Percentiles rank a stretch among this genome's conserved stretches.
Evolutionary conservation across 1,140 invertebrate species (phyloP).

Genomic region (Anastrepha obliqua): DNA sequence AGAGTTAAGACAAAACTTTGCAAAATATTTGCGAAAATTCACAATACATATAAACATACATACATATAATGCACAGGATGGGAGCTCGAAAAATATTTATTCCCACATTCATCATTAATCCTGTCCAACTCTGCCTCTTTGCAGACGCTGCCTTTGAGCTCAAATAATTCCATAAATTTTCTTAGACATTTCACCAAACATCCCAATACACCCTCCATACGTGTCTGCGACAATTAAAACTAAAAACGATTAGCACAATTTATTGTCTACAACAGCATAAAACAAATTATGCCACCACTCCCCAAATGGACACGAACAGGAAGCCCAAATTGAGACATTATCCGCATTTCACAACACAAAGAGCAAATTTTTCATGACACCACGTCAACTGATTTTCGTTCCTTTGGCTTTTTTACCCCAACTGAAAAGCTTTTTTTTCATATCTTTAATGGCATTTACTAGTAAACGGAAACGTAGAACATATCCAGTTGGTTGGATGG

Average conservation of each 20-base stretch:
- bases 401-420: not conserved
- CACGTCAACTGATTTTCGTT: constrained; percentile 25
- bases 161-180: no score
- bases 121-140: no score
- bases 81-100: no score
- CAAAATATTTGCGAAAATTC: no score
- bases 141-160: no score
- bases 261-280: constrained; percentile 27
- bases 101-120: no score
- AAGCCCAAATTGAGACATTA: constrained; percentile 49
- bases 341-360: constrained; percentile 45
- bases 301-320: constrained; percentile 21
- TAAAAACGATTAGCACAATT: constrained; percentile 41
- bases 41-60: no score
- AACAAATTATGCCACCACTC: constrained; percentile 34
- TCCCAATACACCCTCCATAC: no score
- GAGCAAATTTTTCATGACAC: constrained; percentile 48
- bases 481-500: not conserved
- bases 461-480: not conserved
- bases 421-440: not conserved
- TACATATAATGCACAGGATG: no score
- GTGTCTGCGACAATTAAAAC: constrained; percentile 11
- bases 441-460: constrained; percentile 5
- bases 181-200: no score
- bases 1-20: no score